A percentile compares a stretch with the other conserved stretches of the same genome.
Conservation (phyloP, 2,113 vertebrate species). For the Acrocephalus arundinaceus region DNA sequence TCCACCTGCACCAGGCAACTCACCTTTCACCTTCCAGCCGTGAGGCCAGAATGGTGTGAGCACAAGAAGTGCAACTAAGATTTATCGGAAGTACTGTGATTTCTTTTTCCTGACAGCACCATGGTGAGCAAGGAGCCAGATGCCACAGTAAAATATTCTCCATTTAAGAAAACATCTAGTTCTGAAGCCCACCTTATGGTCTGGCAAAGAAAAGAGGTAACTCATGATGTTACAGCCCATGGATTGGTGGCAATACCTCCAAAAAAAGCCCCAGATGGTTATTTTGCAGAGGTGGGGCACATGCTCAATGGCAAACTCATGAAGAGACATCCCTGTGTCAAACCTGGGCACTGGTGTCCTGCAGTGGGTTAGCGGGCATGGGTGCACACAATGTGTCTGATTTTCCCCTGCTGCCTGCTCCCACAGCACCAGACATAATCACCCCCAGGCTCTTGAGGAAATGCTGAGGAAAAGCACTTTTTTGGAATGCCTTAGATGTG, state of each 20-base stretch:
- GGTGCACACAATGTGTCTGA: accelerated
- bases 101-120: background rate
- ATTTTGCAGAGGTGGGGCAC: background rate
- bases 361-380: background rate
- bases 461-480: background rate
- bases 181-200: background rate
- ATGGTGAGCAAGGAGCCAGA: background rate
- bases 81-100: background rate
- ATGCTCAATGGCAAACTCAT: background rate
- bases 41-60: background rate
- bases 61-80: background rate
- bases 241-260: background rate
- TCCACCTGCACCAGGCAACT: background rate
- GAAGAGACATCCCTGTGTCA: background rate
- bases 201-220: background rate
- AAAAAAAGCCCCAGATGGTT: background rate
- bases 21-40: background rate
- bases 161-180: background rate
- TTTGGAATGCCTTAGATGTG: background rate
- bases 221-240: background rate
- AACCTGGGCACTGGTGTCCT: background rate
- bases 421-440: background rate
- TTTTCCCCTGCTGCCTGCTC: background rate
- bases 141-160: background rate
- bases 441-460: background rate